Percentiles rank a stretch among this genome's conserved stretches.
These are phyloP conservation scores for Osmoderma eremita DNA, from an alignment of 2,888 invertebrate species.

Conservation along the genomic window DNA sequence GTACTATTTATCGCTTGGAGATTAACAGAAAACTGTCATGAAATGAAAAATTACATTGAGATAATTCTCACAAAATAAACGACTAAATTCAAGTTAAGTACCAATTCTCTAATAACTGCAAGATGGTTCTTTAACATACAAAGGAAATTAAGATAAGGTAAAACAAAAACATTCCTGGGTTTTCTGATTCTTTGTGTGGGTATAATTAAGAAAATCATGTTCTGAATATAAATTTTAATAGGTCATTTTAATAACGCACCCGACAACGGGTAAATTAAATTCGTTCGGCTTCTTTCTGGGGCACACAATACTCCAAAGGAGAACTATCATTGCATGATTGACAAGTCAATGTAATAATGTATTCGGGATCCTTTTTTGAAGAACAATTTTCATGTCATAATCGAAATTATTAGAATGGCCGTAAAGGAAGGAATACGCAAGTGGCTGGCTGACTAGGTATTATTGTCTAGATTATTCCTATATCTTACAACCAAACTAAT, in stretches of 20 bases:
- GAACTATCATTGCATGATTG: constrained; percentile 46
- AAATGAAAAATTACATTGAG: constrained; percentile 42
- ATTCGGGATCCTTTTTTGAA: constrained; percentile 41
- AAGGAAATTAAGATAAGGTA: too few species aligned
- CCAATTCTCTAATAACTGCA: too few species aligned
- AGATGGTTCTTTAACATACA: too few species aligned
- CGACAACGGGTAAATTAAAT: too few species aligned
- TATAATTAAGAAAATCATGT: too few species aligned
- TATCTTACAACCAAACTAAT: constrained; percentile 22
- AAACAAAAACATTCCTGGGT: background rate
- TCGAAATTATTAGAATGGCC: constrained; percentile 34
- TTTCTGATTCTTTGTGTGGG: background rate
- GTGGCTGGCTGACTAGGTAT: background rate
- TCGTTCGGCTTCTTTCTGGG: too few species aligned
- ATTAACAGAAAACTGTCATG: constrained; percentile 38
- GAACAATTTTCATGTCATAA: constrained; percentile 35
- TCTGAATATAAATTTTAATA: too few species aligned
- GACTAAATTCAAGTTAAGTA: too few species aligned
- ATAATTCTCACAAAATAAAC: background rate
- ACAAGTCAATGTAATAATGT: constrained; percentile 48
- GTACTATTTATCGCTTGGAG: background rate
- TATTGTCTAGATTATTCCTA: constrained; percentile 27
- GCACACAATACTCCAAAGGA: background rate
- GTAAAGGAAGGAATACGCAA: constrained; percentile 9
- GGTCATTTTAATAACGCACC: too few species aligned